Percentiles rank a stretch among this genome's conserved stretches.
These are phyloP conservation scores for Anagyrus pseudococci DNA, from an alignment of 2,888 invertebrate genomes.

Conservation along the genomic window DNA sequence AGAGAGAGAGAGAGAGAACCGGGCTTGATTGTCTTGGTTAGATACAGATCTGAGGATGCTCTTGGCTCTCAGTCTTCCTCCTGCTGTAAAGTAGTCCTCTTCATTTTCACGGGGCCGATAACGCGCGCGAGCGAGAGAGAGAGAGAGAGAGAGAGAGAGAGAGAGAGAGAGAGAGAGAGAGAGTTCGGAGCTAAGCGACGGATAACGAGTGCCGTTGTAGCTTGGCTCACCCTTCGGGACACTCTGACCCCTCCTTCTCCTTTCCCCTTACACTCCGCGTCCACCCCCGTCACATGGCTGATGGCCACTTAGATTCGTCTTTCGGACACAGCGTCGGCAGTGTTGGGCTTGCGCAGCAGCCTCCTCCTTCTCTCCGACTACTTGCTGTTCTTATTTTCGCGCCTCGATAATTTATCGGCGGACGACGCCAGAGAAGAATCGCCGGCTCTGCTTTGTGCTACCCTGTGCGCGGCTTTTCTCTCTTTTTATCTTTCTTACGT, in stretches of 20 bases:
- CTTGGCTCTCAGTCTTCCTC: slow-evolving; percentile 1
- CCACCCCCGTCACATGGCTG: too few relatives aligned
- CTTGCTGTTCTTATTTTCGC: slow-evolving; percentile 16
- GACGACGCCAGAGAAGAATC: background rate
- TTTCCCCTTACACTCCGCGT: background rate
- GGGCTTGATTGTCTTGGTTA: slow-evolving; percentile 30
- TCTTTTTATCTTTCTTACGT: too few relatives aligned
- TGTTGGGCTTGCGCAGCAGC: slow-evolving; percentile 13
- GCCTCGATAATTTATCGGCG: background rate
- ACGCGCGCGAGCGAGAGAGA: too few relatives aligned
- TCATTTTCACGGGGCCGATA: slow-evolving; percentile 11
- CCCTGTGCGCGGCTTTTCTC: too few relatives aligned
- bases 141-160: too few relatives aligned
- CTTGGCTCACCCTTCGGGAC: too few relatives aligned
- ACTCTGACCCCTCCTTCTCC: background rate
- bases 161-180: too few relatives aligned
- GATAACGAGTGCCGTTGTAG: slow-evolving; percentile 39
- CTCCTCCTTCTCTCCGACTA: too few relatives aligned
- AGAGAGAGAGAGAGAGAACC: too few relatives aligned
- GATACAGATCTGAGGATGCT: slow-evolving; percentile 38
- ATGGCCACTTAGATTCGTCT: slow-evolving; percentile 30
- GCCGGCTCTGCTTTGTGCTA: too few relatives aligned
- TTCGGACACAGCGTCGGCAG: slow-evolving; percentile 10
- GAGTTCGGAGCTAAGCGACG: too few relatives aligned
- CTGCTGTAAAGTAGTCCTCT: slow-evolving; percentile 10